phyloP scores from a whole-genome alignment of 53 echinoderm and acorn worm genomes.

The Henricia sp. region DNA sequence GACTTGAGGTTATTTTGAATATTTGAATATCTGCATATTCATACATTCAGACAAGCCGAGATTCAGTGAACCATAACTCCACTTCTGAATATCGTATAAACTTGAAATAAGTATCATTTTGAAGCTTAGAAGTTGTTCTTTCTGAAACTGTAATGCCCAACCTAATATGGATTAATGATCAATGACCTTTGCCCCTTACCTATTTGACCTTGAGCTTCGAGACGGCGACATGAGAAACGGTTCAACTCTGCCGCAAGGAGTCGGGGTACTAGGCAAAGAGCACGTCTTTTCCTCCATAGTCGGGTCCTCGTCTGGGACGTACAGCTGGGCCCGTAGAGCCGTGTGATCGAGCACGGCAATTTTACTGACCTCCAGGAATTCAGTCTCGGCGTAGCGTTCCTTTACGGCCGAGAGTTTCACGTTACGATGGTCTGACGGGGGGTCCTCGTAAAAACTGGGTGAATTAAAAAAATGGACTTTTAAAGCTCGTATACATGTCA shows the following conservation, averaged over 20 bases:
- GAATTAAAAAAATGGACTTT: background rate
- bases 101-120: background rate
- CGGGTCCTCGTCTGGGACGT: slow-evolving; percentile 59
- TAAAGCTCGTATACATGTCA: too few species aligned
- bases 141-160: background rate
- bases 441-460: slow-evolving; percentile 74
- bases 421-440: slow-evolving; percentile 86
- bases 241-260: slow-evolving; percentile 70
- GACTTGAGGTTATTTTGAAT: too few species aligned
- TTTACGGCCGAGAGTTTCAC: slow-evolving; percentile 86
- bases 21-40: too few species aligned
- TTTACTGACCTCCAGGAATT: slow-evolving; percentile 65
- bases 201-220: slow-evolving; percentile 74
- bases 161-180: background rate
- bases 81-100: too few species aligned
- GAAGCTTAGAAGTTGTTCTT: background rate
- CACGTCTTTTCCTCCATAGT: slow-evolving; percentile 22
- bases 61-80: too few species aligned
- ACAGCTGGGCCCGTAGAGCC: slow-evolving; percentile 69
- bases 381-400: slow-evolving; percentile 76
- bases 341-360: slow-evolving; percentile 62
- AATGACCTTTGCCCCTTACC: slow-evolving; percentile 54
- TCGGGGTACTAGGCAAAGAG: slow-evolving; percentile 52
- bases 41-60: too few species aligned
- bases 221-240: slow-evolving; percentile 87